A percentile compares a stretch with the other conserved stretches of the same genome.
Conservation (phyloP, 2,113 vertebrate genomes). For the Sinocyclocheilus maitianheensis region DNA sequence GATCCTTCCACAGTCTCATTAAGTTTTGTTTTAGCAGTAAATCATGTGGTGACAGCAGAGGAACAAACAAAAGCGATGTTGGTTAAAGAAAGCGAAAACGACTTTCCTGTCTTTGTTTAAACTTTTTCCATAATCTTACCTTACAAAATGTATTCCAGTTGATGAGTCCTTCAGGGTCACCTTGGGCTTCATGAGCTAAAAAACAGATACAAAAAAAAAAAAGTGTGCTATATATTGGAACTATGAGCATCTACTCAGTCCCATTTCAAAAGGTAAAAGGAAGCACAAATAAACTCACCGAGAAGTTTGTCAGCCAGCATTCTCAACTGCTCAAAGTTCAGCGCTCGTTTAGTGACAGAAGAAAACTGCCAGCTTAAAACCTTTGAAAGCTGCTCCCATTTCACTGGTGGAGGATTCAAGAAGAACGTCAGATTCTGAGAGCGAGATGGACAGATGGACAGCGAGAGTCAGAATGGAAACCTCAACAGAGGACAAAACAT, state of each 20-base stretch:
- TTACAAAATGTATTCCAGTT: slow-evolving; percentile 89
- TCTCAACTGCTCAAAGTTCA: slow-evolving; percentile 84
- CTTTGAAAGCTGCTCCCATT: slow-evolving; percentile 85
- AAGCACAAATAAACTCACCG: slow-evolving; percentile 61
- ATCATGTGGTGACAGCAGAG: slow-evolving; percentile 17
- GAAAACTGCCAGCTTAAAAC: slow-evolving; percentile 94
- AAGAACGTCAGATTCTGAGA: slow-evolving; percentile 87
- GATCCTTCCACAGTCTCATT: background rate
- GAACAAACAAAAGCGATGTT: background rate
- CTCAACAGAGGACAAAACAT: background rate
- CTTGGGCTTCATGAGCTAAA: slow-evolving; percentile 71
- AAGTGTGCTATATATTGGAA: no score
- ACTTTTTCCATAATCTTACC: slow-evolving; percentile 69
- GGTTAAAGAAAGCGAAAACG: background rate
- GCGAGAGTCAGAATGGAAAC: background rate
- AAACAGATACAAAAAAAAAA: background rate
- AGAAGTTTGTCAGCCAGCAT: slow-evolving; percentile 71
- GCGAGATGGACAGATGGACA: background rate
- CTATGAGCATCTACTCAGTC: no score
- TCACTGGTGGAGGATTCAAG: slow-evolving; percentile 79
- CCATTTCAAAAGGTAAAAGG: background rate
- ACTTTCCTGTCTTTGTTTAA: background rate
- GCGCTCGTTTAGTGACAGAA: slow-evolving; percentile 83
- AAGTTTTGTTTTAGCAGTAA: slow-evolving; percentile 47
- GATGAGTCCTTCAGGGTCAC: slow-evolving; percentile 74